These are phyloP conservation scores for Actinostola sp. DNA, from an alignment of 92 coral and sea anemone genomes.

Conservation along the genomic window DNA sequence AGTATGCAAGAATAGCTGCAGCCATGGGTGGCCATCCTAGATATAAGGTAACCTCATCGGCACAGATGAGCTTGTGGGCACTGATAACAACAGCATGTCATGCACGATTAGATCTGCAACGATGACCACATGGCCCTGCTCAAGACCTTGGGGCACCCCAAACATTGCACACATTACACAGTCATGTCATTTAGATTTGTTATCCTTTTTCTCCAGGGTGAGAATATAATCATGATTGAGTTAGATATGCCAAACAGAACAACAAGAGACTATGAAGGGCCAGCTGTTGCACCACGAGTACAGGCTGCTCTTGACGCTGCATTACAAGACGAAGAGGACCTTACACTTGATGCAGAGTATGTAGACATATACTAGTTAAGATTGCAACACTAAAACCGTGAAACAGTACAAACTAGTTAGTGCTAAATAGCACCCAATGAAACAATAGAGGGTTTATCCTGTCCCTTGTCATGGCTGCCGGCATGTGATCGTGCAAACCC, in stretches of 20 bases:
- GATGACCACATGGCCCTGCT: too few species aligned
- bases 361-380: slow-evolving; percentile 13
- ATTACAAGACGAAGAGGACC: slow-evolving; percentile 91
- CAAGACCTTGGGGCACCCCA: too few species aligned
- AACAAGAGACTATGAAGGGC: slow-evolving; percentile 97
- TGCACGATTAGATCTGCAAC: too few species aligned
- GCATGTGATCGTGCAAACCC: too few species aligned
- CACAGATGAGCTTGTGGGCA: too few species aligned
- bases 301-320: slow-evolving; percentile 99
- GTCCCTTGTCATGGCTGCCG: too few species aligned
- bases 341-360: slow-evolving; percentile 95
- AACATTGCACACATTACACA: too few species aligned
- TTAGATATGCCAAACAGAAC: slow-evolving; percentile 98
- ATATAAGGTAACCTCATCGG: slow-evolving; percentile 96
- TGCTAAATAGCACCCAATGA: too few species aligned
- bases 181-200: background rate
- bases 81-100: too few species aligned
- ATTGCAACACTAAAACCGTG: too few species aligned
- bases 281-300: slow-evolving; percentile 96
- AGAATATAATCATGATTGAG: slow-evolving; percentile 95
- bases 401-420: too few species aligned
- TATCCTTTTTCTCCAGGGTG: slow-evolving; percentile 68
- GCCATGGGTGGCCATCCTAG: slow-evolving; percentile 99
- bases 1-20: slow-evolving; percentile 94
- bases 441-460: too few species aligned